Evolutionary conservation across 2,113 vertebrate genomes (phyloP).

Genomic region (Diphyllodes magnificus): DNA sequence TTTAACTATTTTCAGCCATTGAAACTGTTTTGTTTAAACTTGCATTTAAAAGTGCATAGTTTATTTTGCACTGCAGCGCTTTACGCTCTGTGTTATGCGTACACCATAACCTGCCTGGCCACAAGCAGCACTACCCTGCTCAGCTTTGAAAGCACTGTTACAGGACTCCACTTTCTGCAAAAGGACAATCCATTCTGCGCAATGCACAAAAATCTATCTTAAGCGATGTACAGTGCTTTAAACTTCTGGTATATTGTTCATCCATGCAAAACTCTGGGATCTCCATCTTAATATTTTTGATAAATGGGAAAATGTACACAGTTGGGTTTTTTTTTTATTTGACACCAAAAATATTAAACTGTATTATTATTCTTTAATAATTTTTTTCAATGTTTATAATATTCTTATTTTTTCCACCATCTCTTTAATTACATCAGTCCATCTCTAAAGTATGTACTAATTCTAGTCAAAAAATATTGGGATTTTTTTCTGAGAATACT

Average conservation of each 20-base stretch:
- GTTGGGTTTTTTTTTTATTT: background rate
- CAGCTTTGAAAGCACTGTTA: background rate
- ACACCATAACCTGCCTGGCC: background rate
- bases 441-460: background rate
- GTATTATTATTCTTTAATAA: background rate
- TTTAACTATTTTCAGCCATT: background rate
- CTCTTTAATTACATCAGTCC: background rate
- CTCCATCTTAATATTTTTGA: background rate
- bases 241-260: background rate
- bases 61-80: background rate
- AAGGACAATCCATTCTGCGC: background rate
- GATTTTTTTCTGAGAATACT: background rate
- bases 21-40: background rate
- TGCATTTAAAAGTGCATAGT: background rate
- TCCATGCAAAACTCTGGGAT: background rate
- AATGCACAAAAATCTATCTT: background rate
- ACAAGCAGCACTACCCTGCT: background rate
- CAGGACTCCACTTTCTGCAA: background rate
- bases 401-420: background rate
- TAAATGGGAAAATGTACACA: background rate
- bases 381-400: background rate
- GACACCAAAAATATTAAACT: background rate
- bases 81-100: background rate
- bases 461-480: background rate
- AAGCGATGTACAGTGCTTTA: background rate